Base-by-base conservation (phyloP, 1,140 invertebrate species). In the Euura saliciscinereae region DNA sequence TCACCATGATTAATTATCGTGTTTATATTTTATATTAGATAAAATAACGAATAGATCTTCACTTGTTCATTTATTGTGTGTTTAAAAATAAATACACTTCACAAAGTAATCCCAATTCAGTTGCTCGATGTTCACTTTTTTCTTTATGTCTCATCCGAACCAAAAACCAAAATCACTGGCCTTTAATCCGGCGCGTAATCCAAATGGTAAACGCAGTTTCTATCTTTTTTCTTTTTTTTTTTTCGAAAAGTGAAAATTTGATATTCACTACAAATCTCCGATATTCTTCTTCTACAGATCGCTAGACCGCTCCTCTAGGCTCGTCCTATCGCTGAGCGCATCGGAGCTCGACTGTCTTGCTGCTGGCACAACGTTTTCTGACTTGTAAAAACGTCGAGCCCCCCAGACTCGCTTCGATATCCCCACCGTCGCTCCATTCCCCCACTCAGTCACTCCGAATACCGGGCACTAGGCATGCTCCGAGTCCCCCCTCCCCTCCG, bases 341-440 rank as follows among this genome's bases (percentile, higher is more conserved):
- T 78, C 81, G 78, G 80, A 82, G 81, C 80, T 83, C 82, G 81
- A 87, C 85, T 87, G 82, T 84, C 78, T 68, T 76, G 66, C 71
- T 71, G 66, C 78, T 78, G 78, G 76, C 79, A 71, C 67, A 80
- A 76, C 77, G 80, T 82, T 78, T 83, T 85, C 81, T 80, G 79
- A 75, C 82, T 80, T 78, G 72, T 28, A 28, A 28, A 78, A 76
- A 46, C 71, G 72, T 75, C 71, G 68, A 45, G 67, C 65, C 66
- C 73, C 72, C 51, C 74, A 51, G 45, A 45, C 65, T 43, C 28
- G n/a, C 11, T 70, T 10, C 67, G 8, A 67, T 42, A 11, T 4
- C 51, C 51, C 46, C 46, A 51, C 46, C 46, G 6, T 11, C 46
- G 6, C 43, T 43, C 10, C 46, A 1, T 28, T 65, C 44, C 43